These are phyloP conservation scores for Porphyrio hochstetteri DNA, from an alignment of 2,113 vertebrate genomes.

Conservation along the genomic window DNA sequence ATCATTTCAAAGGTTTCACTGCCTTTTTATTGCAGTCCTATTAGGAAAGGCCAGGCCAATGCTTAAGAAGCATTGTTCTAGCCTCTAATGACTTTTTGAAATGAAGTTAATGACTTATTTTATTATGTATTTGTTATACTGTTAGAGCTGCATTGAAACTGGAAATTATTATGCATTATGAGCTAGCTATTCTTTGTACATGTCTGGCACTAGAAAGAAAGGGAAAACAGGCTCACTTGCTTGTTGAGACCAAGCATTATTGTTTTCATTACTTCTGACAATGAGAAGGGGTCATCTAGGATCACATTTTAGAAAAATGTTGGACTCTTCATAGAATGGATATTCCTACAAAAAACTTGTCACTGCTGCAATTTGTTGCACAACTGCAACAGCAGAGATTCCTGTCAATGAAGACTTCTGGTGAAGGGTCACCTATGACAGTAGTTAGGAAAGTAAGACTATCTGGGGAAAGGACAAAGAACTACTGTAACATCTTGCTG, in stretches of 20 bases:
- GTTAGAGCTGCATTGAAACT: not conserved
- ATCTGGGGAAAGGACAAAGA: not conserved
- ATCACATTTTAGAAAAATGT: conserved; percentile 17
- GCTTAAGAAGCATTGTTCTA: not conserved
- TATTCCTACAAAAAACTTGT: not conserved
- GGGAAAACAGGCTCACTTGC: not conserved
- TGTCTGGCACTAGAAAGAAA: not conserved
- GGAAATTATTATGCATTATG: not conserved
- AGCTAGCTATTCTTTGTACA: not conserved
- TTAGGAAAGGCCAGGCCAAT: not conserved
- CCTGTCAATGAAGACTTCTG: not conserved
- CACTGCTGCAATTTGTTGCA: not conserved
- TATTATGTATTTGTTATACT: not conserved
- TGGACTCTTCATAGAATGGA: conserved; percentile 14
- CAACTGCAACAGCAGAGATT: not conserved
- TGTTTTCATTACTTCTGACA: not conserved
- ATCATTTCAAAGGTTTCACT: not conserved
- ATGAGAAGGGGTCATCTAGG: not conserved
- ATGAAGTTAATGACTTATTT: not conserved
- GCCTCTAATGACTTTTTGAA: not conserved
- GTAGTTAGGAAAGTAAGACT: not conserved
- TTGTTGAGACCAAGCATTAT: not conserved
- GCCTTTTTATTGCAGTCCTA: not conserved
- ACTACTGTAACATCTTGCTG: not conserved
- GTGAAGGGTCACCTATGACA: not conserved